Evolutionary conservation across 2,888 invertebrate species (phyloP).

Genomic region (Molorchus minor): DNA sequence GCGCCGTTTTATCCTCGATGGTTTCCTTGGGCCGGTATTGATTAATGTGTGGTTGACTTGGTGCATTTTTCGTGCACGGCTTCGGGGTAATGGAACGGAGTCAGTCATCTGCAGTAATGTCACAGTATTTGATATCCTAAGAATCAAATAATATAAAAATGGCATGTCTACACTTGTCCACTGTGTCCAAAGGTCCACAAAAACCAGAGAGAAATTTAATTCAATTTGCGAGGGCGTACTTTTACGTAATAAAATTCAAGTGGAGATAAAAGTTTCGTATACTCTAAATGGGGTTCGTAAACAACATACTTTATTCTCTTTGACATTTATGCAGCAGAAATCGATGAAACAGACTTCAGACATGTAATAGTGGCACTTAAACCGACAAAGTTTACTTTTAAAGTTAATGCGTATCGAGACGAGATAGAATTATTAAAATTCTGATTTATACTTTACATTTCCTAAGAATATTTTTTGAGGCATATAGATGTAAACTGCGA

Average conservation of each 20-base stretch:
- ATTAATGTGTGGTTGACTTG: conserved; percentile 11
- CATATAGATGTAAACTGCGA: too few species aligned
- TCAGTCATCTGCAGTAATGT: too few species aligned
- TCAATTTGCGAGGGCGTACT: conserved; percentile 21
- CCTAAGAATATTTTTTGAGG: too few species aligned
- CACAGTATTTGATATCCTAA: too few species aligned
- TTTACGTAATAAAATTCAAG: conserved; percentile 26
- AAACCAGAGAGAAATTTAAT: too few species aligned
- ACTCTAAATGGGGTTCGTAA: conserved; percentile 1
- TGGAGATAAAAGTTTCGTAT: conserved; percentile 14
- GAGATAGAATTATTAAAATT: too few species aligned
- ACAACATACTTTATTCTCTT: conserved; percentile 10
- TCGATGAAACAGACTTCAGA: background rate
- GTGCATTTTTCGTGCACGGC: background rate
- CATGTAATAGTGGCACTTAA: too few species aligned
- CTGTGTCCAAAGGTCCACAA: too few species aligned
- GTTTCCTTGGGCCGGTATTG: conserved; percentile 6
- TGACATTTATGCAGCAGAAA: conserved; percentile 10
- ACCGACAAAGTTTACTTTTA: too few species aligned
- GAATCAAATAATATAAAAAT: background rate
- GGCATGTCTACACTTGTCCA: background rate
- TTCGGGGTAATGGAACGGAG: too few species aligned
- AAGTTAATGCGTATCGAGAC: too few species aligned
- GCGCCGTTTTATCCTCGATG: conserved; percentile 15
- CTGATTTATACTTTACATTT: too few species aligned